Evolutionary conservation across 2,888 invertebrate genomes (phyloP), one percentile per base, ranked within the genome.

Genomic region (Nysson spinosus): DNA sequence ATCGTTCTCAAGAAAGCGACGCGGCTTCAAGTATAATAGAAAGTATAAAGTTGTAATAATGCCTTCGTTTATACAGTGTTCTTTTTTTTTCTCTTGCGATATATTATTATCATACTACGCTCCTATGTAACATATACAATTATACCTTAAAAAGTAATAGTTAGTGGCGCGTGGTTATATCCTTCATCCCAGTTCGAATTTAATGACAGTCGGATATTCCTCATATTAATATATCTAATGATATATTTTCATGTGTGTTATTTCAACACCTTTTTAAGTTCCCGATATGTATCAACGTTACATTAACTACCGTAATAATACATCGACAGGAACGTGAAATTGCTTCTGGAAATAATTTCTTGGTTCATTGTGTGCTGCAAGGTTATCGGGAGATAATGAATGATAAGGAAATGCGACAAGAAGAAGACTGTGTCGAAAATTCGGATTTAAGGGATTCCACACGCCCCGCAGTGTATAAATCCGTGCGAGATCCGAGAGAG

Each of bases 401-500:
- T 43, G 34, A 43, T 19, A 44, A 40, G 0, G 22, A n/a, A n/a
- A n/a, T n/a, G n/a, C n/a, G n/a, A n/a, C n/a, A n/a, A n/a, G n/a
- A n/a, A n/a, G n/a, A n/a, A 43, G 50, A 50, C 49, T 44, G 44
- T 30, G 37, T 43, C 30, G 12, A 61, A 63, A 66, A 60, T 65
- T 66, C 50, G 57, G 56, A 67, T 71, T 67, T 44, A 44, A 47
- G 46, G 51, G 52, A 70, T 68, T 62, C 57, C 63, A 76, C 80
- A 81, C 81, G 79, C 83, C 79, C 78, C 79, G 77, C 75, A 75
- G 79, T 83, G 76, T 81, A 82, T 83, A 83, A 84, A 83, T 85
- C 84, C 83, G 83, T 84, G 84, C 84, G 84, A 86, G 85, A 86
- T 85, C 85, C 83, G 80, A 85, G 86, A 82, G 83, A 86, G 80